Conservation (phyloP, 2,113 vertebrate species). For the Henicopernis longicauda region DNA sequence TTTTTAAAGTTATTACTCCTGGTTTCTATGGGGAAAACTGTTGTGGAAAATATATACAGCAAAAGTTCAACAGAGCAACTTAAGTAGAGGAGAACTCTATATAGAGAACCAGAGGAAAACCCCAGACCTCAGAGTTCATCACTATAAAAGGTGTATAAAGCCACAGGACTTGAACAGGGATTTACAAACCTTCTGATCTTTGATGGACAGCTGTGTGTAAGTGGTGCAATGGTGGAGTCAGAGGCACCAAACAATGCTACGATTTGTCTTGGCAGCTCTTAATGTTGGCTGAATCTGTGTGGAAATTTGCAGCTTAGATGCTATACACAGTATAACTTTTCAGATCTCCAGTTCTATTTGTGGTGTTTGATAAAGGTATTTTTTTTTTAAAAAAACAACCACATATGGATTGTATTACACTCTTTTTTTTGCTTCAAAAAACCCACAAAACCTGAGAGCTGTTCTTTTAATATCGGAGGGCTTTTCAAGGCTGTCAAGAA, state of each 20-base stretch:
- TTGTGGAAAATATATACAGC: constrained; percentile 59
- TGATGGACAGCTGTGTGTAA: background rate
- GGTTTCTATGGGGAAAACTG: constrained; percentile 59
- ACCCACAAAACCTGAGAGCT: background rate
- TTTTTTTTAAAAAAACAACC: background rate
- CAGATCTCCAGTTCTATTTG: background rate
- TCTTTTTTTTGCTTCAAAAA: background rate
- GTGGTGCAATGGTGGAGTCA: fast-evolving
- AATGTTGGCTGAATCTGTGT: background rate
- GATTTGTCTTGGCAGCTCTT: background rate
- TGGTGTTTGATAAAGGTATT: background rate
- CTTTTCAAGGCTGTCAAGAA: background rate
- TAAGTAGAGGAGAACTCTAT: background rate
- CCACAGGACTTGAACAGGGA: background rate
- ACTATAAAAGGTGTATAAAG: constrained; percentile 22
- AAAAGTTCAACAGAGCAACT: constrained; percentile 13
- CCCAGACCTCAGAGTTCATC: background rate
- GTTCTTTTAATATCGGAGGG: background rate
- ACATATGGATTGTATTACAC: background rate
- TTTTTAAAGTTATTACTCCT: background rate
- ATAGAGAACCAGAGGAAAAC: background rate
- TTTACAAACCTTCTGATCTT: background rate
- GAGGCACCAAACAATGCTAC: background rate
- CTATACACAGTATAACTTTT: background rate
- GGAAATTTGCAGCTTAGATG: background rate